A percentile compares a stretch with the other conserved stretches of the same genome.
Evolutionary conservation across 2,113 vertebrate species (phyloP).

Genomic region (Dasyornis broadbenti): DNA sequence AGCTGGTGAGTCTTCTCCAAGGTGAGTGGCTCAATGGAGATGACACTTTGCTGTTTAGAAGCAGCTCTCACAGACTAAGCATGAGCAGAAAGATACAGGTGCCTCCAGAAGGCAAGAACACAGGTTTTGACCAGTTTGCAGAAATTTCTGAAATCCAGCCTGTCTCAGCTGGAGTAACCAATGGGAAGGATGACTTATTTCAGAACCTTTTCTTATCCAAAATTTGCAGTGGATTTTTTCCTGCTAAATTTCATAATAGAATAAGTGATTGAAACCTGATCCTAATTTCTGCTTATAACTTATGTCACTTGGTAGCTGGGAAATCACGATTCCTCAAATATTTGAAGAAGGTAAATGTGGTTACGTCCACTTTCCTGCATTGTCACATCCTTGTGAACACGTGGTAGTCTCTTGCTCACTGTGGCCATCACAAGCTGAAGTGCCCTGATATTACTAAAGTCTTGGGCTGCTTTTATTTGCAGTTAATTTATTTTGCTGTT

Average conservation of each 20-base stretch:
- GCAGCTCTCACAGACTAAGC: background rate
- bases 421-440: background rate
- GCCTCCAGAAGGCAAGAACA: background rate
- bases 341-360: background rate
- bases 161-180: background rate
- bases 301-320: background rate
- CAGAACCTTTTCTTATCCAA: background rate
- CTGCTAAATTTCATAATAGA: background rate
- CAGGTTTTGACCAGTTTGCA: background rate
- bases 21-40: background rate
- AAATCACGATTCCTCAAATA: background rate
- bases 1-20: background rate
- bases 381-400: background rate
- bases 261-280: background rate
- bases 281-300: background rate
- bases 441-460: background rate
- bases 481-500: background rate
- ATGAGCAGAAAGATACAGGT: background rate
- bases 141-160: background rate
- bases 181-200: background rate
- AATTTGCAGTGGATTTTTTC: background rate
- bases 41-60: background rate
- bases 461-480: background rate
- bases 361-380: background rate
- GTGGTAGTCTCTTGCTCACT: background rate